These are phyloP conservation scores for Dendroctonus valens DNA, from an alignment of 1,140 invertebrate species.

Conservation along the genomic window DNA sequence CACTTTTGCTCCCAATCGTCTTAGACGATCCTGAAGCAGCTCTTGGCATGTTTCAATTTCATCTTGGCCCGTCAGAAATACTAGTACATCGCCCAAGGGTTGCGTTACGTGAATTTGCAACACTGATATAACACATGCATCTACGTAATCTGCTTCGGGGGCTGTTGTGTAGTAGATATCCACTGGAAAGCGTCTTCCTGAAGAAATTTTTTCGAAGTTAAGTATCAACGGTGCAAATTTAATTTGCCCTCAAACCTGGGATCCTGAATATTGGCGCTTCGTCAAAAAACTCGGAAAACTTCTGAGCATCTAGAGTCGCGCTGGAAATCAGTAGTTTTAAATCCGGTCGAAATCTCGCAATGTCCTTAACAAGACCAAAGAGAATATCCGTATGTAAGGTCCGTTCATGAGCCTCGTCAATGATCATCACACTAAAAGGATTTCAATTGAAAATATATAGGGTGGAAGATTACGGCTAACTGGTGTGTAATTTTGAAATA, in stretches of 20 bases:
- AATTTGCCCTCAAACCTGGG: conserved; percentile 54
- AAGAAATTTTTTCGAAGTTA: conserved; percentile 7
- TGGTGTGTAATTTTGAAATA: no score
- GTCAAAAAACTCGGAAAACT: conserved; percentile 98
- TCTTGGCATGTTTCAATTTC: conserved; percentile 97
- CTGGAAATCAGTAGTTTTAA: conserved; percentile 96
- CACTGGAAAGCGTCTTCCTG: conserved; percentile 77
- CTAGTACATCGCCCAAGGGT: conserved; percentile 91
- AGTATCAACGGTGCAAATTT: not conserved
- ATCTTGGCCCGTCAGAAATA: conserved; percentile 95
- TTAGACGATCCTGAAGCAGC: conserved; percentile 84
- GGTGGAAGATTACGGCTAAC: no score
- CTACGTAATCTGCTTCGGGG: conserved; percentile 97
- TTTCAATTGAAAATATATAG: no score
- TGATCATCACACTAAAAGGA: conserved; percentile 87
- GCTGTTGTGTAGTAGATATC: conserved; percentile 99
- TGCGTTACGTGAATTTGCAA: conserved; percentile 98
- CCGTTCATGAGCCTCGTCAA: conserved; percentile 98
- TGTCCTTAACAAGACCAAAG: conserved; percentile 98
- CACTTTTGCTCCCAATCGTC: conserved; percentile 89
- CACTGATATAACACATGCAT: conserved; percentile 94
- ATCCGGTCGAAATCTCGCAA: conserved; percentile 90
- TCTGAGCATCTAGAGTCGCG: conserved; percentile 96
- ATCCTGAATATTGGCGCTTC: conserved; percentile 98
- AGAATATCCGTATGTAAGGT: conserved; percentile 98